phyloP scores from a whole-genome alignment of 2,888 invertebrate genomes.

The Apoderus coryli region DNA sequence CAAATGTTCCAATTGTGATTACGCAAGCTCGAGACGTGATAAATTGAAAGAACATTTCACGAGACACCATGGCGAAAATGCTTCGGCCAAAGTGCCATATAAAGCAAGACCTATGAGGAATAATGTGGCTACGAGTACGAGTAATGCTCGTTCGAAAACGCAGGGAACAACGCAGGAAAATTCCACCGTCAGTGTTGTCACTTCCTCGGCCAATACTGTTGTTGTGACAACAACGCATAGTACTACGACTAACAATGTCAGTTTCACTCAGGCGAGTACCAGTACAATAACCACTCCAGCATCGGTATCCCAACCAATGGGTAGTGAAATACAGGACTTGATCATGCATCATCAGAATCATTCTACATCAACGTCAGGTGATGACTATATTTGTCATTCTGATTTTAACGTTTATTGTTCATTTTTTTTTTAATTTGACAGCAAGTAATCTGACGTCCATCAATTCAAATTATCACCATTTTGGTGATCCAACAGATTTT shows the following conservation, averaged over 20 bases:
- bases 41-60: slow-evolving; percentile 46
- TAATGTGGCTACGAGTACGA: slow-evolving; percentile 14
- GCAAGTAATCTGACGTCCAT: slow-evolving; percentile 25
- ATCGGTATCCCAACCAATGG: slow-evolving; percentile 26
- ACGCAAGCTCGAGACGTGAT: slow-evolving; percentile 47
- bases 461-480: slow-evolving; percentile 31
- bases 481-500: slow-evolving; percentile 30
- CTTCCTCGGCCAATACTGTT: too few relatives aligned
- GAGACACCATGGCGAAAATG: slow-evolving; percentile 37
- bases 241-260: slow-evolving; percentile 23
- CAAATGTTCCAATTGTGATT: slow-evolving; percentile 48
- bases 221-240: slow-evolving; percentile 22
- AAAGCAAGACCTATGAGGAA: slow-evolving; percentile 34
- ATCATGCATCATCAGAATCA: slow-evolving; percentile 34
- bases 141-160: slow-evolving; percentile 20
- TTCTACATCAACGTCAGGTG: slow-evolving; percentile 24
- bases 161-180: too few relatives aligned
- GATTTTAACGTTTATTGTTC: slow-evolving; percentile 9
- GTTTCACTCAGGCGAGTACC: slow-evolving; percentile 27
- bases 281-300: slow-evolving; percentile 18
- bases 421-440: slow-evolving; percentile 13
- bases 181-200: too few relatives aligned
- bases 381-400: background rate
- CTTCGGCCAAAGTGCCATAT: slow-evolving; percentile 37
- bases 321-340: slow-evolving; percentile 31